Percentiles rank a stretch among this genome's conserved stretches.
phyloP scores from a whole-genome alignment of 2,797 vertebrate genomes.

The Anniella stebbinsi region DNA sequence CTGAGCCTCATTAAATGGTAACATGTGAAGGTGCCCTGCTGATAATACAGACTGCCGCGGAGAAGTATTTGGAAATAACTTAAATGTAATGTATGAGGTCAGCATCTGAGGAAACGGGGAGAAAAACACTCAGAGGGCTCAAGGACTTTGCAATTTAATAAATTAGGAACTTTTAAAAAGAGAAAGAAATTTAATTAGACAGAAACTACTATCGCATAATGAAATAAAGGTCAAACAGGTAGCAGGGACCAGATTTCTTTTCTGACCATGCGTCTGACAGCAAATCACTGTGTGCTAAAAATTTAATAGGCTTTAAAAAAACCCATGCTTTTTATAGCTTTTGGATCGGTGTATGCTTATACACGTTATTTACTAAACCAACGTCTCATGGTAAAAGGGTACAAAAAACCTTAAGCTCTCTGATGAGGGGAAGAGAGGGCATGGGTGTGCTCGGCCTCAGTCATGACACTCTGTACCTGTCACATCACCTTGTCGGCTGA shows the following conservation, averaged over 20 bases:
- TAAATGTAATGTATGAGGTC: slow-evolving; percentile 71
- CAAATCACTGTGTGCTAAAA: slow-evolving; percentile 49
- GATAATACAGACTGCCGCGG: slow-evolving; percentile 60
- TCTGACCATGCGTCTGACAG: slow-evolving; percentile 45
- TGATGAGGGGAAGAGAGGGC: not conserved
- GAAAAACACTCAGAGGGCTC: slow-evolving; percentile 52
- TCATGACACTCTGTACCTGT: not conserved
- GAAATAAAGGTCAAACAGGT: slow-evolving; percentile 64
- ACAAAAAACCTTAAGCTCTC: not conserved
- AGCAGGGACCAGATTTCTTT: slow-evolving; percentile 45
- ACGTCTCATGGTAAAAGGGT: not conserved
- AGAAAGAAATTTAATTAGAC: slow-evolving; percentile 74
- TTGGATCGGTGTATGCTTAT: not conserved
- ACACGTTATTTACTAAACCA: not conserved
- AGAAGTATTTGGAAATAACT: slow-evolving; percentile 74
- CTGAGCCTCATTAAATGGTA: slow-evolving; percentile 75
- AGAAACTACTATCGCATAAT: slow-evolving; percentile 64
- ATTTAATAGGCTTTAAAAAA: slow-evolving; percentile 24
- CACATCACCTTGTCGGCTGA: too few species aligned
- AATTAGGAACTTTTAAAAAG: slow-evolving; percentile 67
- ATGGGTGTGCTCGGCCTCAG: not conserved
- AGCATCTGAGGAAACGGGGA: slow-evolving; percentile 57
- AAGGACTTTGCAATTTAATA: slow-evolving; percentile 74
- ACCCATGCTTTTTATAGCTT: slow-evolving; percentile 43
- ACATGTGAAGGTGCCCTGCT: slow-evolving; percentile 72